These are phyloP conservation scores for Apamea crenata DNA, from an alignment of 2,888 invertebrate species.

Conservation along the genomic window DNA sequence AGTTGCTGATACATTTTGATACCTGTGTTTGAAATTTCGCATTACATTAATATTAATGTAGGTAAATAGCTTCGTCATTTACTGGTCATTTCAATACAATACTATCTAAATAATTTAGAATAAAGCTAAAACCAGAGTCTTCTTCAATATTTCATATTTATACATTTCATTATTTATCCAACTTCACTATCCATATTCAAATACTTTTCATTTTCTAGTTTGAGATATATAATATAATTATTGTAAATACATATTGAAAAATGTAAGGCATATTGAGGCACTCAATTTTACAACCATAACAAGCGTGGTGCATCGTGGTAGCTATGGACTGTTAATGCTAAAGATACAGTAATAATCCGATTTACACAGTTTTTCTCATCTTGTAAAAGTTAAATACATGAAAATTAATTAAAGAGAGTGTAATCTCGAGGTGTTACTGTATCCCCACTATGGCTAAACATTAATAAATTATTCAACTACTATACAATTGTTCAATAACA, in stretches of 20 bases:
- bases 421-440: constrained; percentile 61
- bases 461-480: constrained; percentile 78
- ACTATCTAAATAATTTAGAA: constrained; percentile 78
- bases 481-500: constrained; percentile 76
- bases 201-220: constrained; percentile 66
- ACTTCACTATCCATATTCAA: constrained; percentile 68
- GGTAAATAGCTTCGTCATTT: constrained; percentile 55
- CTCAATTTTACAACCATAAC: constrained; percentile 79
- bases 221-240: constrained; percentile 56
- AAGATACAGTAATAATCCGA: constrained; percentile 62
- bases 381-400: constrained; percentile 49
- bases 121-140: constrained; percentile 85
- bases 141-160: constrained; percentile 60
- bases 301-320: constrained; percentile 65
- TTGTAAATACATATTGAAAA: constrained; percentile 69
- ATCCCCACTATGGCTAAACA: constrained; percentile 79
- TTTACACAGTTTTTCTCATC: constrained; percentile 43
- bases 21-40: constrained; percentile 55
- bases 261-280: constrained; percentile 86
- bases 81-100: constrained; percentile 59
- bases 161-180: constrained; percentile 59
- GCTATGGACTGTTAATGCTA: constrained; percentile 57
- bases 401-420: constrained; percentile 53
- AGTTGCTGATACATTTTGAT: constrained; percentile 50
- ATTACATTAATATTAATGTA: constrained; percentile 53